Evolutionary conservation across 2,797 vertebrate species (phyloP).

Genomic region (Crax fasciolata): DNA sequence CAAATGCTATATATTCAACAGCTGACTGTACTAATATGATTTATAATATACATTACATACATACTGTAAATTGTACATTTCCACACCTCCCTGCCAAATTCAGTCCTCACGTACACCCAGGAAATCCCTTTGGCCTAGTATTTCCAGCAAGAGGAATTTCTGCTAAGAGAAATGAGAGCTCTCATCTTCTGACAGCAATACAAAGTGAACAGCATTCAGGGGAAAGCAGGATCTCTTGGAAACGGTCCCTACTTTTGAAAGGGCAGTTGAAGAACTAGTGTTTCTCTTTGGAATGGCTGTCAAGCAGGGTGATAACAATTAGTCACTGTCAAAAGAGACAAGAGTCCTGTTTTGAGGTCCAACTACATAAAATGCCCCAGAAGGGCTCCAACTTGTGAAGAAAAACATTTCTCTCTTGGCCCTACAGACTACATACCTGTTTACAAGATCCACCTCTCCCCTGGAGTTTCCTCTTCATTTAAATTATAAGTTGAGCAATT

Average conservation of each 20-base stretch:
- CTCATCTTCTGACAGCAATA: constrained; percentile 1
- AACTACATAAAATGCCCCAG: background rate
- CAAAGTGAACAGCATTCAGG: background rate
- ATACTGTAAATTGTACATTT: constrained; percentile 67
- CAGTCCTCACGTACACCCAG: constrained; percentile 62
- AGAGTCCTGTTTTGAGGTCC: background rate
- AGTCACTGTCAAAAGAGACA: background rate
- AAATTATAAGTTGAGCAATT: background rate
- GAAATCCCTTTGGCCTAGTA: constrained; percentile 59
- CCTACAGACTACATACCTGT: background rate
- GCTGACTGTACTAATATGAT: constrained; percentile 70
- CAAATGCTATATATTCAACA: constrained; percentile 52
- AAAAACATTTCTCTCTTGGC: background rate
- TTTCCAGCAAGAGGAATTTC: constrained; percentile 50
- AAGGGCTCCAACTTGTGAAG: background rate
- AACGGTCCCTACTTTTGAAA: background rate
- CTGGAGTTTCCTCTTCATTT: background rate
- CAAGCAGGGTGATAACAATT: background rate
- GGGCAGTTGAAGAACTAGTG: background rate
- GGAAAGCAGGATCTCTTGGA: background rate
- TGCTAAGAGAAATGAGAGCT: constrained; percentile 1
- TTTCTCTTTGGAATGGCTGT: background rate
- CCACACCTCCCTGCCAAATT: constrained; percentile 65
- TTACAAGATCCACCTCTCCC: background rate
- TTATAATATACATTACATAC: constrained; percentile 72